phyloP scores from a whole-genome alignment of 2,113 vertebrate genomes.

The Calidris pygmaea region DNA sequence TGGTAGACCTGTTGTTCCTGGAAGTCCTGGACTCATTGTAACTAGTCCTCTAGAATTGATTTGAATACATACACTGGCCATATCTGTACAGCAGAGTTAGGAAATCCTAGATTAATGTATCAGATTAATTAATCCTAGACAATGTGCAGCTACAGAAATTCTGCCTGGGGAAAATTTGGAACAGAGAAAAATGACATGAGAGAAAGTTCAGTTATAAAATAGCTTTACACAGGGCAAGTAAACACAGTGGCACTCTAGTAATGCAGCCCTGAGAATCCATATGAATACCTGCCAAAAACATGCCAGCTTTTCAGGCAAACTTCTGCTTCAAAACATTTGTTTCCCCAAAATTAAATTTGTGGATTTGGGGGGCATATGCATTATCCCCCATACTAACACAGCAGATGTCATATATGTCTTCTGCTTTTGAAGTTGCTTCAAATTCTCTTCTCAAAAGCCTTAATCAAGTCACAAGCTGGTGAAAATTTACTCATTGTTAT shows the following conservation, averaged over 20 bases:
- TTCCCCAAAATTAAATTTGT: not conserved
- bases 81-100: not conserved
- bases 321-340: not conserved
- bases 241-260: not conserved
- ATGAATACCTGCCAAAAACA: not conserved
- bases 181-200: not conserved
- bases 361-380: not conserved
- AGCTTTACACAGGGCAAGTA: not conserved
- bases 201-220: not conserved
- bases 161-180: not conserved
- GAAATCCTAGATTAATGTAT: not conserved
- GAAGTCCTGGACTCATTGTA: not conserved
- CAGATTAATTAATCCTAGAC: not conserved
- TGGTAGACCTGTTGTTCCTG: not conserved
- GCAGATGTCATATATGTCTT: not conserved
- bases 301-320: not conserved
- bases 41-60: not conserved
- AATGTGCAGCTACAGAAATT: not conserved
- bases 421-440: not conserved
- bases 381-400: not conserved
- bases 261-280: not conserved
- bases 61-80: rapidly evolving
- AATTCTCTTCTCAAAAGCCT: not conserved
- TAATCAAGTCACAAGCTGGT: not conserved
- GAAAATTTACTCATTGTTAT: not conserved